Evolutionary conservation across 1,140 invertebrate species (phyloP).

Genomic region (Archegozetes longisetosus): DNA sequence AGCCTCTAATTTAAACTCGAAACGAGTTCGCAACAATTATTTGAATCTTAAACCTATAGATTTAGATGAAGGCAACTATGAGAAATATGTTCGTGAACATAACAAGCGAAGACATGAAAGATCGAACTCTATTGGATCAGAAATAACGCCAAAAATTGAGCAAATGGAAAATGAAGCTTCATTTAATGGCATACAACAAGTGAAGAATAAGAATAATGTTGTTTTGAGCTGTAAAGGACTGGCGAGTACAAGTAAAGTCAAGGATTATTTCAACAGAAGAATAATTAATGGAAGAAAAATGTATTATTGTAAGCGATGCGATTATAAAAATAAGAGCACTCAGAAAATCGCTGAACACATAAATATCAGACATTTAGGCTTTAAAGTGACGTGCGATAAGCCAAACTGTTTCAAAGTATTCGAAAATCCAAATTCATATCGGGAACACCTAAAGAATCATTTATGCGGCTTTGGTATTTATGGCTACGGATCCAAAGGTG

Average conservation of each 20-base stretch:
- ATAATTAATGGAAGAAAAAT: neutral
- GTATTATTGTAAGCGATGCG: neutral
- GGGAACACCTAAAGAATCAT: neutral
- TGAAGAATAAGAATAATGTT: neutral
- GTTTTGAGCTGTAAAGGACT: neutral
- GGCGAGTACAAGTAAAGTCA: neutral
- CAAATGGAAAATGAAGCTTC: too few relatives aligned
- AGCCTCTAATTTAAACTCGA: too few relatives aligned
- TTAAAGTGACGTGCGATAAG: neutral
- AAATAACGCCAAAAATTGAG: too few relatives aligned
- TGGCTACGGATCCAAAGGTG: neutral
- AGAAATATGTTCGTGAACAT: too few relatives aligned
- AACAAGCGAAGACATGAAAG: too few relatives aligned
- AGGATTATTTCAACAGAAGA: neutral
- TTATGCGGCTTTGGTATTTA: neutral
- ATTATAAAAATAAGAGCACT: neutral
- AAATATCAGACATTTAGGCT: neutral
- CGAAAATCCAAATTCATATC: neutral
- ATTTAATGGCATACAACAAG: too few relatives aligned
- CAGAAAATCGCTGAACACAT: neutral
- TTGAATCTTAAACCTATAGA: too few relatives aligned
- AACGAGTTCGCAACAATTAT: too few relatives aligned
- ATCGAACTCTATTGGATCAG: too few relatives aligned
- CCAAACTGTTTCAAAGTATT: neutral
- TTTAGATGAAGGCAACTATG: too few relatives aligned